Evolutionary conservation across 2,797 vertebrate genomes (phyloP).

Genomic region (Semotilus atromaculatus): DNA sequence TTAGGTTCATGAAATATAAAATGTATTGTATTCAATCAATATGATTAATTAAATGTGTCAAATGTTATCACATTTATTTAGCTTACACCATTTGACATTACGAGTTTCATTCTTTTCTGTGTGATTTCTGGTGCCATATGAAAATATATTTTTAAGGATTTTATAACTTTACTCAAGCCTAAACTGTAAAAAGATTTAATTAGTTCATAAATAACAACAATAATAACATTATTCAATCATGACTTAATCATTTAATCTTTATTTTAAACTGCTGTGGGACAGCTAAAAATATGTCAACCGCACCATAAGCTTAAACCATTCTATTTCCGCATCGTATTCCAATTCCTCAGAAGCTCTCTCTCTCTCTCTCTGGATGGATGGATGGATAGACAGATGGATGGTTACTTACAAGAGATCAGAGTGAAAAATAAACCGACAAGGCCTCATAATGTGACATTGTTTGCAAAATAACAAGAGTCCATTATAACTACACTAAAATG

Average conservation of each 20-base stretch:
- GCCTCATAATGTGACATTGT: neutral
- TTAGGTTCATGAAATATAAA: neutral
- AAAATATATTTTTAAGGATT: neutral
- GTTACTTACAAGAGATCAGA: neutral
- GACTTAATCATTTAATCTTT: neutral
- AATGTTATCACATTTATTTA: neutral
- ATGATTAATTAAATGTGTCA: neutral
- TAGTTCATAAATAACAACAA: too few species aligned
- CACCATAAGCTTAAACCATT: neutral
- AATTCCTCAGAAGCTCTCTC: too few species aligned
- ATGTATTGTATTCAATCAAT: neutral
- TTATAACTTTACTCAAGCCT: neutral
- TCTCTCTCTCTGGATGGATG: too few species aligned
- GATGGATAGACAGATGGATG: neutral
- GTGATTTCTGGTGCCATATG: neutral
- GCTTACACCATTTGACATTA: neutral
- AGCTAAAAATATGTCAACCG: neutral
- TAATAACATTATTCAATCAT: neutral
- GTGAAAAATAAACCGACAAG: neutral
- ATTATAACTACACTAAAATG: constrained; percentile 4
- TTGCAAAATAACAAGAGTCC: neutral
- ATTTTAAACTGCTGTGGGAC: neutral
- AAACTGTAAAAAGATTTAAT: neutral
- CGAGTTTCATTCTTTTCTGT: neutral
- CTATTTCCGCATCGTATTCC: neutral